phyloP scores from a whole-genome alignment of 2,888 invertebrate species.

The Poecilobothrus nobilitatus region DNA sequence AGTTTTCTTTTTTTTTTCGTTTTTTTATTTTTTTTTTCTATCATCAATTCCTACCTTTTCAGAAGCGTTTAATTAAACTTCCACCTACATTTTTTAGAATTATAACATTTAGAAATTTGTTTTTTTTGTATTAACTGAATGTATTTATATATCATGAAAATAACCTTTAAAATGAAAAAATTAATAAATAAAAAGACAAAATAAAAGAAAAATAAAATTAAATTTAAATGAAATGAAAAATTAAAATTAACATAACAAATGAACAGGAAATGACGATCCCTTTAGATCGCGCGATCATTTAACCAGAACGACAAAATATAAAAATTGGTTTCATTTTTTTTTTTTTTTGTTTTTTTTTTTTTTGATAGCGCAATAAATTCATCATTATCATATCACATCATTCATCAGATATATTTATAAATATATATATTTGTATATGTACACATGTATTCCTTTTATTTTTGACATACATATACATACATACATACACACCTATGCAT shows the following conservation, averaged over 20 bases:
- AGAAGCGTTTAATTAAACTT: conserved; percentile 6
- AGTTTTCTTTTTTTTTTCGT: no score
- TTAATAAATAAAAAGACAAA: neutral
- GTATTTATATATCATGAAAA: neutral
- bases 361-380: conserved; percentile 1
- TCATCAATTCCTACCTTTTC: neutral
- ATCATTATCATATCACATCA: conserved; percentile 4
- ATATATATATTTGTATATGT: neutral
- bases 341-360: neutral
- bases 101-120: neutral
- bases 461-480: no score
- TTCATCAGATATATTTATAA: neutral
- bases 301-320: conserved; percentile 2
- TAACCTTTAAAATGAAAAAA: neutral
- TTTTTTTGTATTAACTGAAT: neutral
- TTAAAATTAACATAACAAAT: neutral
- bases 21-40: no score
- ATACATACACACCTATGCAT: no score
- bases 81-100: conserved; percentile 4
- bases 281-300: conserved; percentile 13
- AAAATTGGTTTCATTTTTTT: neutral
- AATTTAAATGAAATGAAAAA: neutral
- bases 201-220: conserved; percentile 19
- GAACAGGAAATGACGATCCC: conserved; percentile 22
- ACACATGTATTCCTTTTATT: no score